Evolutionary conservation across 2,113 vertebrate genomes (phyloP).

Genomic region (Pomatorhinus ruficollis): DNA sequence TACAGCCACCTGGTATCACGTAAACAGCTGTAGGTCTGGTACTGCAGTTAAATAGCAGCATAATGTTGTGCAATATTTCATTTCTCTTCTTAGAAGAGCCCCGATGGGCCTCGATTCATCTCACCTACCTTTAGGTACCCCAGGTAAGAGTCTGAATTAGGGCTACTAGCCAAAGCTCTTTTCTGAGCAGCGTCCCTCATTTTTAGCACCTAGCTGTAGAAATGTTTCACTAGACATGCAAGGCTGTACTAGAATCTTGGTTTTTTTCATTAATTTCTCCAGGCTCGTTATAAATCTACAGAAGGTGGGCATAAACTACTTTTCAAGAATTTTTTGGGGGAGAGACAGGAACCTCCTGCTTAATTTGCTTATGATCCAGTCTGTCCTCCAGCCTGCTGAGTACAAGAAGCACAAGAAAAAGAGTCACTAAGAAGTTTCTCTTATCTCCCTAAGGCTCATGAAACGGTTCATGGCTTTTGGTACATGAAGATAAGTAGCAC

Average conservation of each 20-base stretch:
- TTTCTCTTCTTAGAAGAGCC: not conserved
- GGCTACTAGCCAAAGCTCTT: not conserved
- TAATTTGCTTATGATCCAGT: not conserved
- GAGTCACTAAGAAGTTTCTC: not conserved
- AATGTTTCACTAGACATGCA: not conserved
- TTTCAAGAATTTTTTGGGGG: rapidly evolving
- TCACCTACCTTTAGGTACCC: not conserved
- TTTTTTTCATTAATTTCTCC: not conserved
- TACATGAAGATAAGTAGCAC: not conserved
- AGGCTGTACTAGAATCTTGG: not conserved
- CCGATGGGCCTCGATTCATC: not conserved
- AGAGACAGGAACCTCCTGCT: not conserved
- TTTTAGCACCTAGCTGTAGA: not conserved
- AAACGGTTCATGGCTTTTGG: not conserved
- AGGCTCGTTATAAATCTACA: not conserved
- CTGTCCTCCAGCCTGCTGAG: not conserved
- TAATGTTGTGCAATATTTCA: not conserved
- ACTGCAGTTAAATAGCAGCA: not conserved
- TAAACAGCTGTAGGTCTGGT: not conserved
- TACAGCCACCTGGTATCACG: not conserved
- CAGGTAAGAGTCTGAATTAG: not conserved
- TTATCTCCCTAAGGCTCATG: not conserved
- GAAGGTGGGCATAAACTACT: not conserved
- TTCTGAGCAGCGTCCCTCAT: not conserved
- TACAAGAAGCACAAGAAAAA: not conserved